phyloP scores from a whole-genome alignment of 2,113 vertebrate species.

The Scortum barcoo region DNA sequence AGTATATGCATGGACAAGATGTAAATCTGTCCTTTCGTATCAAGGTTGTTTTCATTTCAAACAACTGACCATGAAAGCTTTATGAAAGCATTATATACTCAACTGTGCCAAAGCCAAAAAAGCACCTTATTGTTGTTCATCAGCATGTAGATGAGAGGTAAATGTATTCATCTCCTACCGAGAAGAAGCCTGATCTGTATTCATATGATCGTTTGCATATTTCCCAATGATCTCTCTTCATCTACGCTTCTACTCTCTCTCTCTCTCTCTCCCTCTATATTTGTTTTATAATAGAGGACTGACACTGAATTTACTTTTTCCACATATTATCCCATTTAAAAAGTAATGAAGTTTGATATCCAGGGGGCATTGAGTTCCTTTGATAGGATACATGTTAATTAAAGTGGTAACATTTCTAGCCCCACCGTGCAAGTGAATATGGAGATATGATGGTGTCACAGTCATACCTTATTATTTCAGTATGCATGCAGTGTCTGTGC shows the following conservation, averaged over 20 bases:
- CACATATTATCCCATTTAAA: constrained; percentile 27
- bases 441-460: constrained; percentile 10
- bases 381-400: constrained; percentile 52
- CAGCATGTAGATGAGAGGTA: constrained; percentile 74
- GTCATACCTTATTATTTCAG: constrained; percentile 9
- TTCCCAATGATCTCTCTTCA: constrained; percentile 67
- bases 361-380: constrained; percentile 15
- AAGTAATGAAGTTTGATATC: constrained; percentile 54
- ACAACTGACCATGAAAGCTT: constrained; percentile 53
- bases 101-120: constrained; percentile 22
- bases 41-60: constrained; percentile 55
- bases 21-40: constrained; percentile 29
- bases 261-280: constrained; percentile 2
- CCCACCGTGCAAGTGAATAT: not conserved
- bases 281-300: constrained; percentile 47
- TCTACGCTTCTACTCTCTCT: constrained; percentile 22
- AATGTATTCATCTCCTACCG: constrained; percentile 73
- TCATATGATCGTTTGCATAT: constrained; percentile 75
- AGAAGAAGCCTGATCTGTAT: constrained; percentile 69
- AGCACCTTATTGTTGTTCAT: constrained; percentile 61
- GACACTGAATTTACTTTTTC: constrained; percentile 33
- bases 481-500: constrained; percentile 9
- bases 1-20: constrained; percentile 15
- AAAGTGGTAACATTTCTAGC: constrained; percentile 29
- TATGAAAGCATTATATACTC: constrained; percentile 22